These are phyloP conservation scores for Eospalax fontanierii DNA, from an alignment of 2,797 vertebrate genomes.

Conservation along the genomic window DNA sequence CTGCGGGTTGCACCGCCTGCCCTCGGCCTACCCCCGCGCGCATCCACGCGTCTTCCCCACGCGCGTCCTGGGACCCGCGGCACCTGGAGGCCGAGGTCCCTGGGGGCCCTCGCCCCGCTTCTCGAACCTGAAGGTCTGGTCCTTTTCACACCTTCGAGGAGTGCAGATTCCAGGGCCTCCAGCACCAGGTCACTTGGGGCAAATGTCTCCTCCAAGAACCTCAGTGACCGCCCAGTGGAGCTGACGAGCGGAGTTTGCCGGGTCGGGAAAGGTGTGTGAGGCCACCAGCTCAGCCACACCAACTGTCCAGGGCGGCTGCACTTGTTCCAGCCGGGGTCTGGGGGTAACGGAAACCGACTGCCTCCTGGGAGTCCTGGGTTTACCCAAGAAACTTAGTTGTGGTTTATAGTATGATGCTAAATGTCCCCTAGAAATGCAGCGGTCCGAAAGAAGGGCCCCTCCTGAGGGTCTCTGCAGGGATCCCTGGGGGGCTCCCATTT, in stretches of 20 bases:
- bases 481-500: background rate
- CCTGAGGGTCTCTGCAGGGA: background rate
- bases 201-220: slow-evolving; percentile 18
- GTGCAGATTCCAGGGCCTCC: background rate
- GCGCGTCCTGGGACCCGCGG: background rate
- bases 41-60: background rate
- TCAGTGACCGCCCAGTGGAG: background rate
- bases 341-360: background rate
- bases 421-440: background rate
- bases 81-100: background rate
- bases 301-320: background rate
- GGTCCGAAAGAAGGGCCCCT: background rate
- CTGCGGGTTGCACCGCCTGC: background rate
- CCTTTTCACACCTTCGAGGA: background rate
- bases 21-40: accelerated
- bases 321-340: background rate
- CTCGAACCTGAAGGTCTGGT: background rate
- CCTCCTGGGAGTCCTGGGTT: background rate
- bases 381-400: background rate
- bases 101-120: background rate
- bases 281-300: background rate
- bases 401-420: background rate
- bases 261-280: background rate
- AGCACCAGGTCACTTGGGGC: background rate
- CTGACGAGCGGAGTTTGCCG: background rate